phyloP scores from a whole-genome alignment of 2,888 invertebrate species.

The Hymenopus coronatus region DNA sequence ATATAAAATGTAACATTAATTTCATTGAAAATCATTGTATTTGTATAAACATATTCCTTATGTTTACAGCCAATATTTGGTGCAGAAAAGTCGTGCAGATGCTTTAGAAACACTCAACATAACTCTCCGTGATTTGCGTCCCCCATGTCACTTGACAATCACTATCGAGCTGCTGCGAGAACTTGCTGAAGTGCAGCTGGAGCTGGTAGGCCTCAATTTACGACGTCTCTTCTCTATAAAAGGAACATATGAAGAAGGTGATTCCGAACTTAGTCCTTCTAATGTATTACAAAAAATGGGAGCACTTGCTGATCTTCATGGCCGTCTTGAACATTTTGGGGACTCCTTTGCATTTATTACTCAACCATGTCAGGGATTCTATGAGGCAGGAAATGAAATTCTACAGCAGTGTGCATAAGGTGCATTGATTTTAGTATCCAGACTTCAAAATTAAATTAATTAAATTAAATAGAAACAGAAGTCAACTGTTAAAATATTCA shows the following conservation, averaged over 20 bases:
- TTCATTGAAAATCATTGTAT: too few relatives aligned
- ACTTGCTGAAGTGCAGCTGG: slow-evolving; percentile 60
- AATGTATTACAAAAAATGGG: neutral
- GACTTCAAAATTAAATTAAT: neutral
- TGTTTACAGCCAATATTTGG: slow-evolving; percentile 50
- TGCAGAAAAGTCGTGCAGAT: slow-evolving; percentile 59
- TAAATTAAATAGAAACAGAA: neutral
- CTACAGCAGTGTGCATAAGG: neutral
- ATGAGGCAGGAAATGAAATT: neutral
- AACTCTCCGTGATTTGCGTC: slow-evolving; percentile 55
- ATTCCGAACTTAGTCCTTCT: neutral
- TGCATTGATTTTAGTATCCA: neutral
- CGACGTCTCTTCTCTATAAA: slow-evolving; percentile 50
- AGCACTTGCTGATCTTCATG: neutral
- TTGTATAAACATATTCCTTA: neutral
- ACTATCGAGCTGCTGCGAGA: slow-evolving; percentile 51
- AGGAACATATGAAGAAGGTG: neutral
- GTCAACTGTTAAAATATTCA: neutral
- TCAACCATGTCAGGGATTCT: neutral
- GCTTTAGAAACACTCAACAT: slow-evolving; percentile 57
- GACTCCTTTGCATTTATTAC: neutral
- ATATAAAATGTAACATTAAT: too few relatives aligned
- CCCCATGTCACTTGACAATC: slow-evolving; percentile 53
- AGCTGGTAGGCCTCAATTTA: slow-evolving; percentile 60
- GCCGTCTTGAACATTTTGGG: neutral